phyloP scores from a whole-genome alignment of 1,140 invertebrate species.

The Diorhabda sublineata region DNA sequence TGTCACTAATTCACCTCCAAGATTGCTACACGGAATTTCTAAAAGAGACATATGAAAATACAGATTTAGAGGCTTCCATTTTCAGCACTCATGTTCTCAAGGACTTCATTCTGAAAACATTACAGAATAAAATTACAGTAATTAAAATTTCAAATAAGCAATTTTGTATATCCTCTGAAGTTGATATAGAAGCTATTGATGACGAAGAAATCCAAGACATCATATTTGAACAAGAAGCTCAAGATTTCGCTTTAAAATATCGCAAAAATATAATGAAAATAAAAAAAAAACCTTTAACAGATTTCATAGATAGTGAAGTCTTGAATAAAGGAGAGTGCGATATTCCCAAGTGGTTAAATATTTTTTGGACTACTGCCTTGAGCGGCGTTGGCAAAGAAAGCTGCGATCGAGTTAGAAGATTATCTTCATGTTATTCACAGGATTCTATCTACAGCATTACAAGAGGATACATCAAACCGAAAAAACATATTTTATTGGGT shows the following conservation, averaged over 20 bases:
- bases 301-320: conserved; percentile 13
- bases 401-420: conserved; percentile 11
- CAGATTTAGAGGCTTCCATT: conserved; percentile 21
- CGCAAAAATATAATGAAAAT: conserved; percentile 12
- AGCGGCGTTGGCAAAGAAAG: conserved; percentile 9
- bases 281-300: conserved; percentile 19
- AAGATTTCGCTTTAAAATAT: conserved; percentile 10
- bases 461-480: conserved; percentile 23
- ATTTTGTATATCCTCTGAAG: conserved; percentile 24
- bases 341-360: conserved; percentile 17
- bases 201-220: too few species aligned
- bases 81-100: conserved; percentile 20
- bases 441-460: conserved; percentile 17
- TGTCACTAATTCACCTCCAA: conserved; percentile 10
- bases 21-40: conserved; percentile 12
- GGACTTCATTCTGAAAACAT: conserved; percentile 18
- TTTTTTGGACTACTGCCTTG: conserved; percentile 18
- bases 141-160: conserved; percentile 21
- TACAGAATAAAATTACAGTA: conserved; percentile 25
- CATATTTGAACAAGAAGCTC: too few species aligned
- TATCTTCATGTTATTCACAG: conserved; percentile 12
- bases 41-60: conserved; percentile 21
- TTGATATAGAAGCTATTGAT: conserved; percentile 27
- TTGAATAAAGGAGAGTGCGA: conserved; percentile 14
- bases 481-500: conserved; percentile 34